Base-by-base conservation (phyloP, 2,797 vertebrate species). In the Gallinago stenura region DNA sequence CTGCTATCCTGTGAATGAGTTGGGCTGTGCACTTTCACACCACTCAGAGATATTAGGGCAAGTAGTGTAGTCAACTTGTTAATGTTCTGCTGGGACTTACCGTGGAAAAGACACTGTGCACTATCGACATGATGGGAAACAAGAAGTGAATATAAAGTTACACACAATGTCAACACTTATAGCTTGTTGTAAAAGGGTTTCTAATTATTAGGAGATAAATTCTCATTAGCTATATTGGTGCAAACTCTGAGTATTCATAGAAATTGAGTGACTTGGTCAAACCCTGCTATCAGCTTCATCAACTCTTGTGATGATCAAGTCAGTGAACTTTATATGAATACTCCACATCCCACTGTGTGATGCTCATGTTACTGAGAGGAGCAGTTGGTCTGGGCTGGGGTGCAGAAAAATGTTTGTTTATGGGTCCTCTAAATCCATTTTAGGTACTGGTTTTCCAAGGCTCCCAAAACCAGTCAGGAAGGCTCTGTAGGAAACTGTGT, bases 181-280 rank as follows among this genome's bases (percentile, higher is more conserved):
- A 83, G 81, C 33, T 89, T 68, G 57, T 64, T 30, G 31, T 92
- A 18, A 73, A 82, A 87, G 18, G 15, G 7, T 78, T 91, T 86
- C 69, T 56, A 46, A n/a, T 62, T 20, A 37, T 8, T 45, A 28
- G 46, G 21, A 86, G 58, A 41, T 37, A 41, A 93, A 73, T 60
- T 83, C 8, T 72, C 16, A 9, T 70, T 7, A 3, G 30, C 4
- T 39, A 10, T 70, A 5, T 45, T 82, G 62, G 19, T 66, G 39
- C 46, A 62, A 81, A 48, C 0, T 3, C 30, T 83, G 65, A 61
- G 15, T 58, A 6, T 33, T 24, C 43, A 69, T 19, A 66, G 62
- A 33, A 62, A 54, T 76, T 6, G 45, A 37, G 76, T 14, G 1
- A 60, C 62, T 39, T 60, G 35, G 8, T 69, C 65, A 90, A 75